These are phyloP conservation scores for Sarcophaga bullata DNA, from an alignment of 1,140 invertebrate species.

Conservation along the genomic window DNA sequence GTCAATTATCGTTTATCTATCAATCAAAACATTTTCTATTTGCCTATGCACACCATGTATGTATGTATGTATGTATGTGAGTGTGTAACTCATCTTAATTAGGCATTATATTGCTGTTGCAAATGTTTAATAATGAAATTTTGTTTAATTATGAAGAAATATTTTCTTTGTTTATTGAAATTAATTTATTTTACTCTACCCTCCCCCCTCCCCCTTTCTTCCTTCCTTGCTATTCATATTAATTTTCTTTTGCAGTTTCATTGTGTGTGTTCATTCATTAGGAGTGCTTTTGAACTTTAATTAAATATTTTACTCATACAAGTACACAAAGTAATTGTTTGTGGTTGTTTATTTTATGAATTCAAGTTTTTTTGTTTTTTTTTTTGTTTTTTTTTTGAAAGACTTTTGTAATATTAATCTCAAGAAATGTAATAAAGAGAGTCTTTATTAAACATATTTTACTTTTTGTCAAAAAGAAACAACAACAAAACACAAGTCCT, in stretches of 20 bases:
- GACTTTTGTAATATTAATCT: not conserved
- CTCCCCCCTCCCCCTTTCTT: not conserved
- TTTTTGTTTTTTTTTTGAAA: not conserved
- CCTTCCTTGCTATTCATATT: not conserved
- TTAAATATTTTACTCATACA: not conserved
- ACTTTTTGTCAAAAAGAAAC: not conserved
- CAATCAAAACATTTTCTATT: too few relatives aligned
- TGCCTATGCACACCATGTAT: too few relatives aligned
- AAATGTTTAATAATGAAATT: constrained; percentile 3
- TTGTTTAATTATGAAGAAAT: constrained; percentile 11
- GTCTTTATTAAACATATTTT: constrained; percentile 7
- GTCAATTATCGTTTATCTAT: too few relatives aligned
- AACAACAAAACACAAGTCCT: too few relatives aligned
- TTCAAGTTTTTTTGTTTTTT: not conserved
- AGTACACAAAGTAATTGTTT: too few relatives aligned
- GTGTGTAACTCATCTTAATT: too few relatives aligned
- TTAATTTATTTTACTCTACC: not conserved
- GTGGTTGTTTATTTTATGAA: too few relatives aligned
- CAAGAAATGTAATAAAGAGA: not conserved
- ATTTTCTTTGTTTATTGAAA: not conserved
- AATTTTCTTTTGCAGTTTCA: not conserved
- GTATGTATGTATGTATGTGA: too few relatives aligned
- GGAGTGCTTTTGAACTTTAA: not conserved
- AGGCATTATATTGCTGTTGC: not conserved
- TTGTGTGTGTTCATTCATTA: not conserved